Percentiles rank a stretch among this genome's conserved stretches.
Conservation (phyloP, 2,113 vertebrate species). For the Felis catus region DNA sequence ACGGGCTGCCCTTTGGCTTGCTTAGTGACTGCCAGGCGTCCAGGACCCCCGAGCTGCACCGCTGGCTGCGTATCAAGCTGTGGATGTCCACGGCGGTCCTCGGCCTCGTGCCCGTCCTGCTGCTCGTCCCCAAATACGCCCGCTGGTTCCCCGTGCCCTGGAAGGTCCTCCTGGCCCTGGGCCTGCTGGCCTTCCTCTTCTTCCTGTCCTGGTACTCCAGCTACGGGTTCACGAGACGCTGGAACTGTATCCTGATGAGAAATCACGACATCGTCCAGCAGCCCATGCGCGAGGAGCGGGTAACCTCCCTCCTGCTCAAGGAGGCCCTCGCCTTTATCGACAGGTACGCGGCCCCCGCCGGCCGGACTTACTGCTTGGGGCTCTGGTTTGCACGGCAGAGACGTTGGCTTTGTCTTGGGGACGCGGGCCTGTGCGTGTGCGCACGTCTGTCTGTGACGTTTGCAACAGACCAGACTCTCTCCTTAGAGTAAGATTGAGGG, state of each 20-base stretch:
- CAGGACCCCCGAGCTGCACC: slow-evolving; percentile 65
- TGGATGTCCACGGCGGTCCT: slow-evolving; percentile 64
- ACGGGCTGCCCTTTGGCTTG: slow-evolving; percentile 86
- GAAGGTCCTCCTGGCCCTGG: slow-evolving; percentile 58
- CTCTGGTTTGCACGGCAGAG: accelerated
- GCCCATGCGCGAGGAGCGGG: slow-evolving; percentile 83
- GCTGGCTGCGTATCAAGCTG: slow-evolving; percentile 67
- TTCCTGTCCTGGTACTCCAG: slow-evolving; percentile 81
- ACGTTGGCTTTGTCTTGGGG: background rate
- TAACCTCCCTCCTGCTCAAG: slow-evolving; percentile 79
- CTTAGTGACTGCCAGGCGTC: slow-evolving; percentile 84
- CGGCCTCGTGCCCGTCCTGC: slow-evolving; percentile 76
- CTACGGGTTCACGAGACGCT: slow-evolving; percentile 80
- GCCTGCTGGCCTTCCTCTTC: slow-evolving; percentile 60
- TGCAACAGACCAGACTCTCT: background rate
- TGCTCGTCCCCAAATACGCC: slow-evolving; percentile 68
- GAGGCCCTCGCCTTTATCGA: slow-evolving; percentile 87
- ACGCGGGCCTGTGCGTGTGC: background rate
- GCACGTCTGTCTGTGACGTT: background rate
- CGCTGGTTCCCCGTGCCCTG: slow-evolving; percentile 78
- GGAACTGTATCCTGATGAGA: slow-evolving; percentile 91
- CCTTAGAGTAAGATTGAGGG: background rate
- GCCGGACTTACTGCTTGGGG: no score
- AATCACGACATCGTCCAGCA: slow-evolving; percentile 88
- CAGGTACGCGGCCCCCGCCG: slow-evolving; percentile 72